These are phyloP conservation scores for Ophion ellenae DNA, from an alignment of 2,888 invertebrate species.

Conservation along the genomic window DNA sequence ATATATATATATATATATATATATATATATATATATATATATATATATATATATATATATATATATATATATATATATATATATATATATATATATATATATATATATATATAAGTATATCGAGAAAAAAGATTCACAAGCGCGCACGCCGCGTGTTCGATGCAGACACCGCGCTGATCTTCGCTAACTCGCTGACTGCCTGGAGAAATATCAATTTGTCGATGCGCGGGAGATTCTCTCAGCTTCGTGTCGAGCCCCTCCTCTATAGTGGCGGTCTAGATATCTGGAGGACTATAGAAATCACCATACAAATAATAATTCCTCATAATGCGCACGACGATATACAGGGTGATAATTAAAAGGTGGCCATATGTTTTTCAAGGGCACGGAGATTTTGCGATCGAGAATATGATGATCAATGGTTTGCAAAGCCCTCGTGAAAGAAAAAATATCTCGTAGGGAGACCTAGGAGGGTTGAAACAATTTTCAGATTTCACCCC, in stretches of 20 bases:
- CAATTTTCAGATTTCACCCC: no score
- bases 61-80: no score
- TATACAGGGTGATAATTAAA: no score
- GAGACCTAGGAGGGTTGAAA: no score
- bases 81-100: neutral
- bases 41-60: no score
- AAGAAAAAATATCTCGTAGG: no score
- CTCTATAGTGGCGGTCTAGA: neutral
- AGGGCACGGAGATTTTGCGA: no score
- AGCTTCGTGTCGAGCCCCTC: conserved; percentile 10
- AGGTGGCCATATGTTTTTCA: no score
- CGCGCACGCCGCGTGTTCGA: conserved; percentile 32
- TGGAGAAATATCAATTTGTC: conserved; percentile 65
- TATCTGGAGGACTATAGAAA: conserved; percentile 55
- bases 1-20: no score
- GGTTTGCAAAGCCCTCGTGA: no score
- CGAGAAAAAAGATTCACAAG: neutral
- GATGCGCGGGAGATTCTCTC: conserved; percentile 48
- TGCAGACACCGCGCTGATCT: conserved; percentile 34
- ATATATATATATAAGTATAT: neutral
- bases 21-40: neutral
- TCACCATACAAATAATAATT: conserved; percentile 45
- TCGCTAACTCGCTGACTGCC: conserved; percentile 61
- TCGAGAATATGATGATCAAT: no score
- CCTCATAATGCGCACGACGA: neutral